phyloP scores from a whole-genome alignment of 2,888 invertebrate genomes.

The Girardia tigrina region DNA sequence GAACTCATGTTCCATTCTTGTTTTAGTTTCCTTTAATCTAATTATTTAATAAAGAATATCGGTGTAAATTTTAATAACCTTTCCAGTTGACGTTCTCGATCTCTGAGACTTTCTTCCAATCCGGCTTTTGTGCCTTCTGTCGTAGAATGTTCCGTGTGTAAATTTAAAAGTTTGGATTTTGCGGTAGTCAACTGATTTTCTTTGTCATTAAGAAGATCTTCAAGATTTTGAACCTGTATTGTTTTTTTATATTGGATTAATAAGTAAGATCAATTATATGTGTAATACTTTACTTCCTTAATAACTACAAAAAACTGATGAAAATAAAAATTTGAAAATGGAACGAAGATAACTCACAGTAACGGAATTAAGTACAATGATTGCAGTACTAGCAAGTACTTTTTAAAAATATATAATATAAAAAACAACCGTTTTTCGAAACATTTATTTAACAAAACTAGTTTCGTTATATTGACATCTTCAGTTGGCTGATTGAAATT shows the following conservation, averaged over 20 bases:
- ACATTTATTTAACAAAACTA: too few species aligned
- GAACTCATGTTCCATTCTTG: constrained; percentile 83
- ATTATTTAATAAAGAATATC: neutral
- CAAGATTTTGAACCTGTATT: constrained; percentile 95
- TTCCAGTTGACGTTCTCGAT: constrained; percentile 90
- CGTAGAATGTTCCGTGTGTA: constrained; percentile 80
- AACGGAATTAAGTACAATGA: too few species aligned
- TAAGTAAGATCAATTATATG: too few species aligned
- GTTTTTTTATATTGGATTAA: constrained; percentile 38
- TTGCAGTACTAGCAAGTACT: too few species aligned
- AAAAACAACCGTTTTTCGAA: too few species aligned
- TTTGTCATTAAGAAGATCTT: constrained; percentile 88
- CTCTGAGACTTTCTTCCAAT: constrained; percentile 81
- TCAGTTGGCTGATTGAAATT: too few species aligned
- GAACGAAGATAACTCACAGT: too few species aligned
- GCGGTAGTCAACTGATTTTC: constrained; percentile 90
- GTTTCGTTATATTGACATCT: too few species aligned
- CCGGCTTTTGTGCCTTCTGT: constrained; percentile 80
- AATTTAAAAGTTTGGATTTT: constrained; percentile 58
- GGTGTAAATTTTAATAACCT: constrained; percentile 48
- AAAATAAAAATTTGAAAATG: too few species aligned
- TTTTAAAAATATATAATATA: too few species aligned
- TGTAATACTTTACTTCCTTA: too few species aligned
- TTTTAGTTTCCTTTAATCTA: constrained; percentile 74
- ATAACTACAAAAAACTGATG: too few species aligned